Evolutionary conservation across 2,888 invertebrate genomes (phyloP), one percentile per base, ranked within the genome.

Genomic region (Drosophila nigricruria): DNA sequence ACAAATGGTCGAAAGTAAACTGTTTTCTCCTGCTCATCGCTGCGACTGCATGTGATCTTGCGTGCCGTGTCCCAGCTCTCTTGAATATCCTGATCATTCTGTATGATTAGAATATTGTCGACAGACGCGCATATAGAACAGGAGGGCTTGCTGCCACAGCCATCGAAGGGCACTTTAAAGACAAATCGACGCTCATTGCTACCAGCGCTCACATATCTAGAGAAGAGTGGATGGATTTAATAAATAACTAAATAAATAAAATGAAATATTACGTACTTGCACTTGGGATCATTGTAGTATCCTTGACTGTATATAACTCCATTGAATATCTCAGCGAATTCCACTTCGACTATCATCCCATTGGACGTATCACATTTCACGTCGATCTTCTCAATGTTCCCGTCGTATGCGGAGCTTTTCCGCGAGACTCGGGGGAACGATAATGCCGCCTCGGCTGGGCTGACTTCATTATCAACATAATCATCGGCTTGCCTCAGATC

Each of bases 281-380:
- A 96, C 79, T 94, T 94, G 16, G 95, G 94, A 90, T 96, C 95
- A 73, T 94, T 94, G 86, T 94, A 94, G 79, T 94, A 94, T 16
- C 96, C 96, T 89, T 96, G 96, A 89, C 96, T 96, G 93, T 96
- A 96, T 65, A 96, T 94, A 36, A 96, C 94, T 16, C 96, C 96
- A 81, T 95, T 94, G 81, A 95, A 96, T 0, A 94, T 93, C 69
- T 94, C 94, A 10, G 94, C 93, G 87, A 96, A 96, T 52, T 95
- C 94, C 0, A 96, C 94, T 1, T 94, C 94, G 0, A 96, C 95
- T 56, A 94, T 93, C 83, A 96, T 95, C 32, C 93, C 95, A 69
- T 93, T 93, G 0, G 91, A 91, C 3, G 93, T 93, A 56, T 92
- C 91, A 82, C 96, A 96, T 90, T 95, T 94, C 0, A 95, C 95